Base-by-base conservation (phyloP, 1,140 invertebrate species). In the Heterodera schachtii region DNA sequence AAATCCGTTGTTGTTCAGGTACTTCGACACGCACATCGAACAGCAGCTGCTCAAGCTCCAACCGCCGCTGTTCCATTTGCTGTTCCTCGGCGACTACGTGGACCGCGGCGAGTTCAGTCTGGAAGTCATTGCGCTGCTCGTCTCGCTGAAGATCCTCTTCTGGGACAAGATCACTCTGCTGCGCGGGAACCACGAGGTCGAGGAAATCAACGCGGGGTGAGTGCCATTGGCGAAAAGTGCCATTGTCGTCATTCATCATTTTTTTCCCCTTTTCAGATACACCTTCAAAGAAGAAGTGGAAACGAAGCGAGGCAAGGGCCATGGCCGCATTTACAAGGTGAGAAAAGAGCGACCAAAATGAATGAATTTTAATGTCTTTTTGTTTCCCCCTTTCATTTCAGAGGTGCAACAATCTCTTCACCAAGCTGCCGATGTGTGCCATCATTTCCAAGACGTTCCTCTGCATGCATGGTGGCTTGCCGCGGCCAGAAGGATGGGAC, bases 21-120 rank as follows among this genome's bases (percentile, higher is more conserved):
- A 57, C 75, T 76, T 76, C 49, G 57, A 64, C 16, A 19, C 41
- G 19, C 16, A 47, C 9, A 16, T 76, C 19, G 75, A 43, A 11
- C 75, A 47, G 16, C 57, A 57, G 43, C 8, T 76, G 13, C 3
- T 76, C 66, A 5, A 43, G 44, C 49, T 76, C 46, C 21, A n/a
- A 52, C 57, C 57, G 19, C 75, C 75, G 44, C 31, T 57, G 16
- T 6, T n/a, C 19, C 31, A 76, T 57, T 66, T 76, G 41, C 75
- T 76, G 43, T 76, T 76, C 21, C n/a, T 76, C 3, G 75, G 75
- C 19, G 75, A 76, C 44, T 76, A 76, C 44, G 75, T 76, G 1
- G 75, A 76, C 8, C 92, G 94, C 90, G 94, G 94, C 81, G 95
- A 95, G 90, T 94, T 95, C 84, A 92, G 91, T 41, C 83, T 92